These are phyloP conservation scores for Origma solitaria DNA, from an alignment of 2,113 vertebrate genomes.

Conservation along the genomic window DNA sequence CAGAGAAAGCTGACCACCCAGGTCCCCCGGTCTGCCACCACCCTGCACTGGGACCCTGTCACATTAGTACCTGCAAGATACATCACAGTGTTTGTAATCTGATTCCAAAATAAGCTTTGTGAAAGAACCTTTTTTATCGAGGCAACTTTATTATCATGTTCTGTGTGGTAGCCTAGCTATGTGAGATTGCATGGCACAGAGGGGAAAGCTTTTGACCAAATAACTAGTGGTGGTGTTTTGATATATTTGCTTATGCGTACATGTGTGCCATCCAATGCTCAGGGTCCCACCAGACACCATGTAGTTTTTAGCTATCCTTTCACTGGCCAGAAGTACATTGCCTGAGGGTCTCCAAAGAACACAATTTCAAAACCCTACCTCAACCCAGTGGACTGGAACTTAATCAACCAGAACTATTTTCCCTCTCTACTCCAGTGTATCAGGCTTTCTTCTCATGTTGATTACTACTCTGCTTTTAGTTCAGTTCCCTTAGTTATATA, in stretches of 20 bases:
- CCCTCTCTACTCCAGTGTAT: neutral
- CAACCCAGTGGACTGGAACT: neutral
- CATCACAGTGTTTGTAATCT: neutral
- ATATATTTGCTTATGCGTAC: neutral
- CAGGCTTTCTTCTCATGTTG: neutral
- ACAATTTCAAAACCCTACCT: neutral
- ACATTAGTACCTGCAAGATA: no score
- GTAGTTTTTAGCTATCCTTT: neutral
- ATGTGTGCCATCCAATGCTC: neutral
- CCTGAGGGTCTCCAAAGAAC: neutral
- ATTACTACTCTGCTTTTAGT: neutral
- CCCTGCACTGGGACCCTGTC: accelerated
- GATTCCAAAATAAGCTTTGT: neutral
- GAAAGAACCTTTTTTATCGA: neutral
- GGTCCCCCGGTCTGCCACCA: accelerated
- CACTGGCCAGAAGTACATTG: neutral
- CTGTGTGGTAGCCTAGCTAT: accelerated
- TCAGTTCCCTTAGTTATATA: neutral
- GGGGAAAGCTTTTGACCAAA: neutral
- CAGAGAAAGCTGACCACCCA: accelerated
- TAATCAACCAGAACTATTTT: neutral
- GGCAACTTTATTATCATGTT: neutral
- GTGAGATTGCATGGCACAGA: accelerated
- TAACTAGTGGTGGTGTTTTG: neutral
- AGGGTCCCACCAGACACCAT: neutral